phyloP scores from a whole-genome alignment of 2,888 invertebrate species.

The Andrena praecox region DNA sequence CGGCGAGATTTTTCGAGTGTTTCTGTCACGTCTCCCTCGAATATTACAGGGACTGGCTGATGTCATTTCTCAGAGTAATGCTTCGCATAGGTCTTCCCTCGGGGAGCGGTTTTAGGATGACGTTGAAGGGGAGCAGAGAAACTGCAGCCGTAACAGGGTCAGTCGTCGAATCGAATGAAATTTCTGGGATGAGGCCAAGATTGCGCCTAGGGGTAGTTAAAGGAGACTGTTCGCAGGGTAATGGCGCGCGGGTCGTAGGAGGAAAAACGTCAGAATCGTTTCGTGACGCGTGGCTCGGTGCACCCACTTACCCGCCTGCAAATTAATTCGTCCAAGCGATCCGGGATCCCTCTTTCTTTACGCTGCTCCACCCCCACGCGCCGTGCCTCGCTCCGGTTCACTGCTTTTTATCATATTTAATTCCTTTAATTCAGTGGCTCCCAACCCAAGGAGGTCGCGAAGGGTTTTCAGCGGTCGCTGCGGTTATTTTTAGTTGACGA shows the following conservation, averaged over 20 bases:
- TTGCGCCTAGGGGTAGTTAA: slow-evolving; percentile 49
- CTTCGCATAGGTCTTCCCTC: not conserved
- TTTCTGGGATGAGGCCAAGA: slow-evolving; percentile 45
- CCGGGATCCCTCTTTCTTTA: not conserved
- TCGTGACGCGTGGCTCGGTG: slow-evolving; percentile 10
- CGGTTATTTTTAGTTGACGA: no score
- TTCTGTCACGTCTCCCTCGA: no score
- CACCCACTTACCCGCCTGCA: slow-evolving; percentile 2
- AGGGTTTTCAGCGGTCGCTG: no score
- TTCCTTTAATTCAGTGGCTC: not conserved
- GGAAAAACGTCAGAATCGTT: slow-evolving; percentile 35
- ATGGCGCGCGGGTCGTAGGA: slow-evolving; percentile 7
- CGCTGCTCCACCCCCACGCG: not conserved
- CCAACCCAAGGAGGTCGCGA: no score
- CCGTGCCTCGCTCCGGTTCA: no score
- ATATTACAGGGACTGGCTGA: no score
- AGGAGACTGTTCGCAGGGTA: slow-evolving; percentile 35
- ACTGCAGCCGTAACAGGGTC: slow-evolving; percentile 33
- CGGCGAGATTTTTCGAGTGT: no score
- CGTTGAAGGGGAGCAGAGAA: slow-evolving; percentile 12
- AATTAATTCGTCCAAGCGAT: slow-evolving; percentile 30
- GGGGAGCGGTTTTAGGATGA: not conserved
- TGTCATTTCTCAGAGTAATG: not conserved
- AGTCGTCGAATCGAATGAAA: slow-evolving; percentile 52
- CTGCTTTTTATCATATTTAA: not conserved